Evolutionary conservation across 2,888 invertebrate genomes (phyloP).

Genomic region (Polydrusus tereticollis): DNA sequence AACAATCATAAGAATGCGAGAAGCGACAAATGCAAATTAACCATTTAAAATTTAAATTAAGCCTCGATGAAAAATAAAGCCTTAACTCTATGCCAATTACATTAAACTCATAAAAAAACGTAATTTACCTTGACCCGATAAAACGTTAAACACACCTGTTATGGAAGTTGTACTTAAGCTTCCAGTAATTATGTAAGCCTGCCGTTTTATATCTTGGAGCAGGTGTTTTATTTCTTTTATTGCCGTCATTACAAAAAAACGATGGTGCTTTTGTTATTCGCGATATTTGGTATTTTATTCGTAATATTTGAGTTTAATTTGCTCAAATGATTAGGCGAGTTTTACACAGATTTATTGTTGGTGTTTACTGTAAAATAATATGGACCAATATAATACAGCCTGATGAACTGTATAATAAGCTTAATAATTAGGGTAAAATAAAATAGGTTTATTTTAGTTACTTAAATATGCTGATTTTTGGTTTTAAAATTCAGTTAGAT

Average conservation of each 20-base stretch:
- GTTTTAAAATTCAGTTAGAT: too few species aligned
- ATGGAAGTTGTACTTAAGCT: background rate
- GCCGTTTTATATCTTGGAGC: background rate
- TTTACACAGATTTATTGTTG: too few species aligned
- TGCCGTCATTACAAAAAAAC: background rate
- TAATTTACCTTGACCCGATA: background rate
- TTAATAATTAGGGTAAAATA: too few species aligned
- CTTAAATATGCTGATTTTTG: too few species aligned
- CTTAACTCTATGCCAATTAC: background rate
- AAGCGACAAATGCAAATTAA: too few species aligned
- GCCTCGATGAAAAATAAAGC: background rate
- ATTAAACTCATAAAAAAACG: background rate
- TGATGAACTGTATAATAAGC: too few species aligned
- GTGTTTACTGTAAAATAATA: too few species aligned
- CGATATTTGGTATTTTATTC: background rate
- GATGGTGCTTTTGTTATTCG: background rate
- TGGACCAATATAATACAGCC: too few species aligned
- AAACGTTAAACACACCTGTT: background rate
- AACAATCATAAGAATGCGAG: too few species aligned
- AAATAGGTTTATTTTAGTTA: too few species aligned
- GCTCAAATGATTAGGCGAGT: background rate
- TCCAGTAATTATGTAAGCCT: background rate
- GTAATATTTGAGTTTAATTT: background rate
- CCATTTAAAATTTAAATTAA: background rate
- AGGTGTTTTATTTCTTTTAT: constrained; percentile 3